Evolutionary conservation across 2,113 vertebrate species (phyloP).

Genomic region (Baryphthengus martii): DNA sequence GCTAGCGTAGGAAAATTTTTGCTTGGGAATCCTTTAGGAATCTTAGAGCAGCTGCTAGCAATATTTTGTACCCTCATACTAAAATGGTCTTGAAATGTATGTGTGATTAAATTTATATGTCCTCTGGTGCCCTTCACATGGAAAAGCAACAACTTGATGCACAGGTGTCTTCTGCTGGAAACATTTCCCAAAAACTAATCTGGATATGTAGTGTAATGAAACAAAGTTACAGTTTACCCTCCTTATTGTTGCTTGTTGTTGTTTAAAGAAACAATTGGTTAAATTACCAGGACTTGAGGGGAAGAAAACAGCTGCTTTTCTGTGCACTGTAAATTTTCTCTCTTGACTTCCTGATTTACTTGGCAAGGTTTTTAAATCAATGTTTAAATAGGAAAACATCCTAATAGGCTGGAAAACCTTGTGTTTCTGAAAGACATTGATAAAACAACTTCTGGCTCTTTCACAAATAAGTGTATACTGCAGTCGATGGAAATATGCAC

Average conservation of each 20-base stretch:
- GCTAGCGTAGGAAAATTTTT: conserved; percentile 7
- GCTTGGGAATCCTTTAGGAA: conserved; percentile 11
- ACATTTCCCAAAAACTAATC: not conserved
- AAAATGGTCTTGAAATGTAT: conserved; percentile 39
- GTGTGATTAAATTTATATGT: conserved; percentile 43
- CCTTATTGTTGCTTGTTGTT: not conserved
- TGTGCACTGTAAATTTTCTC: conserved; percentile 47
- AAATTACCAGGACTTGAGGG: conserved; percentile 26
- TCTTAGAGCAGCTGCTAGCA: conserved; percentile 21
- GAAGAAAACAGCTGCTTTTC: conserved; percentile 54
- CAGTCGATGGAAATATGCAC: not conserved
- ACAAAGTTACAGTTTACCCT: conserved; percentile 8
- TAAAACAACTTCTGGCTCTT: conserved; percentile 50
- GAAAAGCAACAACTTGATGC: conserved; percentile 16
- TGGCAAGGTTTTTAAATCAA: conserved; percentile 62
- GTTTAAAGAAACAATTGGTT: conserved; percentile 55
- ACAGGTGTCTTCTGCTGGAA: conserved; percentile 3
- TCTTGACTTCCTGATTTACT: conserved; percentile 57
- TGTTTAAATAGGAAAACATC: conserved; percentile 62
- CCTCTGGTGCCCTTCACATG: conserved; percentile 31
- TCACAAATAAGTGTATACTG: conserved; percentile 27
- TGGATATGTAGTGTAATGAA: conserved; percentile 29
- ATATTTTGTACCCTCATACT: conserved; percentile 41
- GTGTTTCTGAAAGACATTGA: conserved; percentile 59
- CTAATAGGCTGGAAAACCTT: conserved; percentile 42